A percentile compares a stretch with the other conserved stretches of the same genome.
Evolutionary conservation across 2,113 vertebrate genomes (phyloP).

Genomic region (Helogale parvula): DNA sequence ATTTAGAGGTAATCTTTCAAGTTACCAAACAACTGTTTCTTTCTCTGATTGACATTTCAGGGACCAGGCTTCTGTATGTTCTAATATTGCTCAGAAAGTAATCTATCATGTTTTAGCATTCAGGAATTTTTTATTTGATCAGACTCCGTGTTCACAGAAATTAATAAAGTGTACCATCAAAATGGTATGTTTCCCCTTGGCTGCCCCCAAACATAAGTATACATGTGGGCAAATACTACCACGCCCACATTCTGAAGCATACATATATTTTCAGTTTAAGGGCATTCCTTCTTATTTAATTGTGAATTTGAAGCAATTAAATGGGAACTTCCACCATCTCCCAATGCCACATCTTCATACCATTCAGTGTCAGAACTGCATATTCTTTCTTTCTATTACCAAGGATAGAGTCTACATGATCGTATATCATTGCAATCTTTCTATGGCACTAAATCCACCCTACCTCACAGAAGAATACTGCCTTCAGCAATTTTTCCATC

Average conservation of each 20-base stretch:
- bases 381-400: not conserved
- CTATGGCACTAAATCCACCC: not conserved
- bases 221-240: not conserved
- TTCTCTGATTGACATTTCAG: not conserved
- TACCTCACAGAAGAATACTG: not conserved
- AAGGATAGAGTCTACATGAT: not conserved
- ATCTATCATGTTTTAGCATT: not conserved
- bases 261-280: not conserved
- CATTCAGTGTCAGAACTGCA: not conserved
- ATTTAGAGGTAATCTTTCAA: slow-evolving; percentile 11
- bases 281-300: not conserved
- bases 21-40: not conserved
- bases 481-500: not conserved
- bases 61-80: not conserved
- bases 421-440: not conserved
- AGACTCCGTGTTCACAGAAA: not conserved
- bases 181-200: not conserved
- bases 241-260: not conserved
- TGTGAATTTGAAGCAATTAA: not conserved
- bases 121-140: not conserved
- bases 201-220: not conserved
- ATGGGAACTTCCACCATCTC: not conserved
- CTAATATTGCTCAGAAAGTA: not conserved
- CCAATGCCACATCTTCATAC: rapidly evolving
- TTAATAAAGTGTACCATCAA: not conserved